Evolutionary conservation across 2,888 invertebrate species (phyloP).

Genomic region (Sthenelais limicola): DNA sequence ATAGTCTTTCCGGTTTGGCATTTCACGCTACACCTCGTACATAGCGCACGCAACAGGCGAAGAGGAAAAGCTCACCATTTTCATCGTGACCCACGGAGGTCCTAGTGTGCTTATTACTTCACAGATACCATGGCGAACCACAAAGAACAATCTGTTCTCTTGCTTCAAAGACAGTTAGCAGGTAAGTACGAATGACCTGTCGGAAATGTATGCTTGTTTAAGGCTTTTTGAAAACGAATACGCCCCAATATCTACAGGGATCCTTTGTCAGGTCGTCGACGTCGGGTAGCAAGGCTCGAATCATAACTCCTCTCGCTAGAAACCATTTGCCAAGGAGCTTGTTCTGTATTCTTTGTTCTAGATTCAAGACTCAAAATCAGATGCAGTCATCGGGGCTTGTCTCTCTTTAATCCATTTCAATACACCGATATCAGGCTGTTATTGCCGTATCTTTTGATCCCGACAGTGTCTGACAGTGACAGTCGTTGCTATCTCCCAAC

Average conservation of each 20-base stretch:
- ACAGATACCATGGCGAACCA: background rate
- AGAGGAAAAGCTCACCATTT: constrained; percentile 24
- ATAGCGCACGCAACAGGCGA: constrained; percentile 30
- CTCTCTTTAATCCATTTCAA: too few relatives aligned
- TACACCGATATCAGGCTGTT: too few relatives aligned
- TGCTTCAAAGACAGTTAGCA: constrained; percentile 1
- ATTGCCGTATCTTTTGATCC: too few relatives aligned
- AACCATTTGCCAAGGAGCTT: too few relatives aligned
- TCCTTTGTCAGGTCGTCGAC: background rate
- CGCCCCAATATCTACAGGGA: background rate
- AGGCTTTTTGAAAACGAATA: constrained; percentile 11
- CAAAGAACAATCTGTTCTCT: background rate
- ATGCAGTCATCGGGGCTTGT: too few relatives aligned
- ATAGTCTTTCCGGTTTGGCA: too few relatives aligned
- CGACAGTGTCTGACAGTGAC: too few relatives aligned
- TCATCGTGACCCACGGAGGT: background rate
- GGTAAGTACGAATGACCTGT: constrained; percentile 18
- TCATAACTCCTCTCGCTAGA: background rate
- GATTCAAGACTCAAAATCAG: too few relatives aligned
- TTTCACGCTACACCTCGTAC: constrained; percentile 5
- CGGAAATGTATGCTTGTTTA: constrained; percentile 8
- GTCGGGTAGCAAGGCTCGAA: background rate
- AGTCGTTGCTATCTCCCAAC: too few relatives aligned
- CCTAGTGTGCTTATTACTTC: background rate
- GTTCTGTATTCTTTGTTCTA: too few relatives aligned